These are phyloP conservation scores for Meloidogyne hapla DNA, from an alignment of 1,140 invertebrate genomes.

Conservation along the genomic window DNA sequence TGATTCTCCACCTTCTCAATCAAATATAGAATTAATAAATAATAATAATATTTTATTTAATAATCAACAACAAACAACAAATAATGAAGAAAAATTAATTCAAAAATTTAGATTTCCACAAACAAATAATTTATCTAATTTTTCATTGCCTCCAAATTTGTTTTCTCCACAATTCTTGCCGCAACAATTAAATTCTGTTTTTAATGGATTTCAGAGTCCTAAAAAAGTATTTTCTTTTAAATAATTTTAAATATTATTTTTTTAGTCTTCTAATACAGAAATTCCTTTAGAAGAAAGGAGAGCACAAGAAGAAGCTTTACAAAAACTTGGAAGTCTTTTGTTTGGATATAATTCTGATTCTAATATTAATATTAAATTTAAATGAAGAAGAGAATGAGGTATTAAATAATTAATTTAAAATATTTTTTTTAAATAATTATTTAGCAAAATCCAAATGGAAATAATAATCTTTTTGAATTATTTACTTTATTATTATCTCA, in stretches of 20 bases:
- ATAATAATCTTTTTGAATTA: not conserved
- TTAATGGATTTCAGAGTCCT: not conserved
- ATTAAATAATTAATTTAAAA: not conserved
- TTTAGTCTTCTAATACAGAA: not conserved
- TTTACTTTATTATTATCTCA: conserved; percentile 2
- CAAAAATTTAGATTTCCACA: no score
- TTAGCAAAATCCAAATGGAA: not conserved
- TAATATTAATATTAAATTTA: not conserved
- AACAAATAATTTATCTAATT: not conserved
- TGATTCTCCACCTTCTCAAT: not conserved
- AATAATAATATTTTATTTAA: not conserved
- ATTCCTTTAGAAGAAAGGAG: not conserved
- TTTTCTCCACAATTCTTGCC: not conserved
- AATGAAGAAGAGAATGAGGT: not conserved
- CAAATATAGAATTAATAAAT: not conserved
- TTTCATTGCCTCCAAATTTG: not conserved
- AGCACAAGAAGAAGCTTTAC: not conserved
- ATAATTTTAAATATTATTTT: not conserved
- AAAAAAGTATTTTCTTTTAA: not conserved
- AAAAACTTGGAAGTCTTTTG: not conserved
- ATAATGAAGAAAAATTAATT: no score
- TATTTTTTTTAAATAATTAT: not conserved
- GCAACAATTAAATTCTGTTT: not conserved
- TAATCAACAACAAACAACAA: no score
- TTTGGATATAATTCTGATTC: not conserved